phyloP scores from a whole-genome alignment of 2,888 invertebrate genomes.

The Patella ulyssiponensis region DNA sequence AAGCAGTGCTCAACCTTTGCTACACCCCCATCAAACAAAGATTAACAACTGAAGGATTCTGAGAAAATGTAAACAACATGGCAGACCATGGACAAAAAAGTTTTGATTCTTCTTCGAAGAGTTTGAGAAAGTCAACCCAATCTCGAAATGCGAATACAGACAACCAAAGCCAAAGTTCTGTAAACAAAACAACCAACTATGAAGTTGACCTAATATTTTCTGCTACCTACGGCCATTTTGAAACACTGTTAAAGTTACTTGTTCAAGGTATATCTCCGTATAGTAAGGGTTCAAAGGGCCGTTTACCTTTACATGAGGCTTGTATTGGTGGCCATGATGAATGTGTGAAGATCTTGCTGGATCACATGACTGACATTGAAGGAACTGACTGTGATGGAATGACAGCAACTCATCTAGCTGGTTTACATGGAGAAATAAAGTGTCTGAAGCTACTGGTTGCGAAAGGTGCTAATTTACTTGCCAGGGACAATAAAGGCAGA shows the following conservation, averaged over 20 bases:
- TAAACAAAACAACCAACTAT: not conserved
- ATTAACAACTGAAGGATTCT: too few species aligned
- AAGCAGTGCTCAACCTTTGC: too few species aligned
- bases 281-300: constrained; percentile 54
- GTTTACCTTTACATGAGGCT: constrained; percentile 68
- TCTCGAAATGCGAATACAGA: too few species aligned
- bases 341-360: constrained; percentile 57
- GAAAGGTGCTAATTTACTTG: constrained; percentile 62
- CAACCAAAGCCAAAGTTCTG: too few species aligned
- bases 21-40: too few species aligned
- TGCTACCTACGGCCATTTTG: not conserved
- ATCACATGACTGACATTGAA: constrained; percentile 60
- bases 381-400: constrained; percentile 63
- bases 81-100: not conserved
- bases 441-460: constrained; percentile 63
- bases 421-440: constrained; percentile 66
- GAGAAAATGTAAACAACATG: constrained; percentile 2
- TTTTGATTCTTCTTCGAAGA: too few species aligned
- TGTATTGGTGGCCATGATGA: constrained; percentile 67
- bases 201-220: not conserved
- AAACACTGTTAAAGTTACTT: not conserved
- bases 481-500: constrained; percentile 62
- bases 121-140: too few species aligned
- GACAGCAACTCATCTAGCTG: constrained; percentile 68
- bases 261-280: constrained; percentile 59